phyloP scores from a whole-genome alignment of 2,113 vertebrate genomes.

The Camelus dromedarius region DNA sequence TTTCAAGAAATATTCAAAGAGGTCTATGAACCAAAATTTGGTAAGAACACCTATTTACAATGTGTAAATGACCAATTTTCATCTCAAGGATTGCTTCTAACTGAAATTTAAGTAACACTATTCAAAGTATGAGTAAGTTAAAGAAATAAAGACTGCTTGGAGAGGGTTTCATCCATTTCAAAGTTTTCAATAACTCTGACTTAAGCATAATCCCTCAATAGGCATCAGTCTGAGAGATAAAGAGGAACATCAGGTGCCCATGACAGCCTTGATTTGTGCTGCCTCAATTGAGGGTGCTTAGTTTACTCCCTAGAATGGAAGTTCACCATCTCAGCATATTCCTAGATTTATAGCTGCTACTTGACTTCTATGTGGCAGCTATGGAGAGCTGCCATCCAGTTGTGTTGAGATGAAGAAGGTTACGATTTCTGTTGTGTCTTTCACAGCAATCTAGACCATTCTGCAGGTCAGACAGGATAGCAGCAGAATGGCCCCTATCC shows the following conservation, averaged over 20 bases:
- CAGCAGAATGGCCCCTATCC: not conserved
- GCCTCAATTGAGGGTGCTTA: not conserved
- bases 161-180: constrained; percentile 7
- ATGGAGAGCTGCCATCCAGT: not conserved
- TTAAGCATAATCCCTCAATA: constrained; percentile 35
- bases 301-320: not conserved
- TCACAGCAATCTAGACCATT: not conserved
- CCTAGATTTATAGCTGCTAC: not conserved
- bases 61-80: not conserved
- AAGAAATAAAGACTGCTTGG: not conserved
- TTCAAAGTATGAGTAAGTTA: not conserved
- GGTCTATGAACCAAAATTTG: not conserved
- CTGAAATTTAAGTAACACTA: not conserved
- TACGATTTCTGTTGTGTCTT: not conserved
- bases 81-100: not conserved
- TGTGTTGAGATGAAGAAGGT: not conserved
- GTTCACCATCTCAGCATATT: constrained; percentile 35
- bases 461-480: not conserved
- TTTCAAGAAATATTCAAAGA: not conserved
- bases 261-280: not conserved
- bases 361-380: constrained; percentile 8
- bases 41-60: not conserved
- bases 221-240: not conserved
- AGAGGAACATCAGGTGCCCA: not conserved
- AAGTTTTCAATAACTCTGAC: not conserved